Evolutionary conservation across 2,797 vertebrate species (phyloP).

Genomic region (Chanos chanos): DNA sequence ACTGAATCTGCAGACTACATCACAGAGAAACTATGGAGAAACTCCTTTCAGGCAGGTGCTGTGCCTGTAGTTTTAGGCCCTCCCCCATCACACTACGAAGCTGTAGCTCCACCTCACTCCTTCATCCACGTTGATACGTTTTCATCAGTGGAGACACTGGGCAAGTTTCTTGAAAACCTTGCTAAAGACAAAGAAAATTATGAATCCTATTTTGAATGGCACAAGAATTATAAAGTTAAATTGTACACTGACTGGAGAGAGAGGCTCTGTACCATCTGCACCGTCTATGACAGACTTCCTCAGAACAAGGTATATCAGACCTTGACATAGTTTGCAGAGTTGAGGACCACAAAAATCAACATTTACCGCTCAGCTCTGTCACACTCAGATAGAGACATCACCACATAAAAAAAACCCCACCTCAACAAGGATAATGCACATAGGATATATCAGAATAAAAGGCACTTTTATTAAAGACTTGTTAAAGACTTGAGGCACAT

Average conservation of each 20-base stretch:
- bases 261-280: slow-evolving; percentile 82
- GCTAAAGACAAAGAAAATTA: slow-evolving; percentile 68
- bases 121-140: slow-evolving; percentile 90
- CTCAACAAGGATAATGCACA: too few relatives aligned
- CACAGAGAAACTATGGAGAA: slow-evolving; percentile 93
- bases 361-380: too few relatives aligned
- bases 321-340: slow-evolving; percentile 68
- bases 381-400: too few relatives aligned
- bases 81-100: slow-evolving; percentile 72
- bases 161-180: slow-evolving; percentile 67
- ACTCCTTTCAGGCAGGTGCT: slow-evolving; percentile 71
- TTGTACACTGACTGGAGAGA: slow-evolving; percentile 78
- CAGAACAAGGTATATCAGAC: slow-evolving; percentile 62
- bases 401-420: too few relatives aligned
- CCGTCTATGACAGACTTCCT: slow-evolving; percentile 59
- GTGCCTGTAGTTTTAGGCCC: slow-evolving; percentile 88
- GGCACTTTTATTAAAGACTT: too few relatives aligned
- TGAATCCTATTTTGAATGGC: slow-evolving; percentile 76
- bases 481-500: too few relatives aligned
- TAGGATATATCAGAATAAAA: too few relatives aligned
- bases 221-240: slow-evolving; percentile 63
- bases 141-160: slow-evolving; percentile 69
- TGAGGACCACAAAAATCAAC: background rate
- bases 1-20: slow-evolving; percentile 83
- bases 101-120: slow-evolving; percentile 73